These are phyloP conservation scores for Tetropium fuscum DNA, from an alignment of 2,888 invertebrate species.

Conservation along the genomic window DNA sequence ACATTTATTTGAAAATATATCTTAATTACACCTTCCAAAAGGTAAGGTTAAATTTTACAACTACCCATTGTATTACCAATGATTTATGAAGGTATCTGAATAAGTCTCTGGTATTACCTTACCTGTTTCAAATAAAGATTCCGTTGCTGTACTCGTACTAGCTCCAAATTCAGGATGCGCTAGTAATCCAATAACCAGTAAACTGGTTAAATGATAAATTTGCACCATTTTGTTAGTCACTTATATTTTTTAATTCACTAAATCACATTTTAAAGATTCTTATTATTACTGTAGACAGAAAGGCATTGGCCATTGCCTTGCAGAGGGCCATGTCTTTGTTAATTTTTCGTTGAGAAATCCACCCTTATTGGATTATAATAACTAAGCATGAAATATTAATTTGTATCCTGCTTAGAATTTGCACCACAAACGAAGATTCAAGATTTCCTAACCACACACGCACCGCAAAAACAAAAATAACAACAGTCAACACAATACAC, in stretches of 20 bases:
- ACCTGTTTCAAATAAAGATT: constrained; percentile 8
- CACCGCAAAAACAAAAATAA: constrained; percentile 23
- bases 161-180: not conserved
- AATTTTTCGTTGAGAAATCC: no score
- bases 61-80: no score
- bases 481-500: no score
- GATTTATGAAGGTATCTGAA: no score
- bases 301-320: no score
- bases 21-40: no score
- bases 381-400: no score
- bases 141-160: not conserved
- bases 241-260: not conserved
- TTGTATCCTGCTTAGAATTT: not conserved
- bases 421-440: not conserved
- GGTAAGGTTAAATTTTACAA: no score
- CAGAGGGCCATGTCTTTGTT: not conserved
- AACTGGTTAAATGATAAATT: constrained; percentile 1
- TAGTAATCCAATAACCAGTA: not conserved
- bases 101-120: no score
- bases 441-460: not conserved
- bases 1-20: no score
- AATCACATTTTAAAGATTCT: constrained; percentile 14
- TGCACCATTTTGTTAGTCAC: constrained; percentile 25
- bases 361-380: no score
- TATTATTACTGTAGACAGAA: not conserved